These are phyloP conservation scores for Melanotaenia pygmaea DNA, from an alignment of 2,797 vertebrate genomes.

Conservation along the genomic window DNA sequence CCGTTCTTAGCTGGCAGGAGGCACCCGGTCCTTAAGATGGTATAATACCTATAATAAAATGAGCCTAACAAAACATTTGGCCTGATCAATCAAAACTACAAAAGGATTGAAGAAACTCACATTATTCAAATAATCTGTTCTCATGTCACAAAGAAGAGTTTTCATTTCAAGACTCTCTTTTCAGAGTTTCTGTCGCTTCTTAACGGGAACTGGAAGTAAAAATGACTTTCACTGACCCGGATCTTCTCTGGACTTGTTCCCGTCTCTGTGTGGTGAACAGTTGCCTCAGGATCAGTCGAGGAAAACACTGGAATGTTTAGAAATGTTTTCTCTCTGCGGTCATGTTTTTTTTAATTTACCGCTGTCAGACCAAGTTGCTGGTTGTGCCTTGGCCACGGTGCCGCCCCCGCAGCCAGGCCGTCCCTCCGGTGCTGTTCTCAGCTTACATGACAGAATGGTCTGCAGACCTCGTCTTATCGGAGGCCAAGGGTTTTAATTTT, in stretches of 20 bases:
- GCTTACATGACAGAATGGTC: constrained; percentile 39
- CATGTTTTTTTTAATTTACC: constrained; percentile 44
- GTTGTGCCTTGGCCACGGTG: not conserved
- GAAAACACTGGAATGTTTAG: not conserved
- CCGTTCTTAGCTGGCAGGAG: too few species aligned
- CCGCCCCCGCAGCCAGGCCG: constrained; percentile 17
- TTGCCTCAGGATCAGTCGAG: not conserved
- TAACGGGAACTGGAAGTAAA: too few species aligned
- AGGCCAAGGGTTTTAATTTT: constrained; percentile 36
- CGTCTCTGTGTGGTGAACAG: not conserved
- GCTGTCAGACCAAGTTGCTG: constrained; percentile 6
- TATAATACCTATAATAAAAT: too few species aligned
- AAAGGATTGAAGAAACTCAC: too few species aligned
- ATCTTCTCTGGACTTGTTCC: not conserved
- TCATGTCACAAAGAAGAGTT: too few species aligned
- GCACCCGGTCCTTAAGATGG: too few species aligned
- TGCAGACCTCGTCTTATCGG: constrained; percentile 16
- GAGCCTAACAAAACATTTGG: too few species aligned
- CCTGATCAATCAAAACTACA: too few species aligned
- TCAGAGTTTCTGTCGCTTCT: too few species aligned
- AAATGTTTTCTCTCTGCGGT: not conserved
- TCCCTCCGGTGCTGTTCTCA: constrained; percentile 35
- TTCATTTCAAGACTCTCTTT: too few species aligned
- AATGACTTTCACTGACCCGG: too few species aligned
- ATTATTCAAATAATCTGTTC: too few species aligned